Percentiles rank a stretch among this genome's conserved stretches.
Evolutionary conservation across 37 sponge, comb jelly and placozoan species (phyloP).

Genomic region (Chondrosia reniformis): DNA sequence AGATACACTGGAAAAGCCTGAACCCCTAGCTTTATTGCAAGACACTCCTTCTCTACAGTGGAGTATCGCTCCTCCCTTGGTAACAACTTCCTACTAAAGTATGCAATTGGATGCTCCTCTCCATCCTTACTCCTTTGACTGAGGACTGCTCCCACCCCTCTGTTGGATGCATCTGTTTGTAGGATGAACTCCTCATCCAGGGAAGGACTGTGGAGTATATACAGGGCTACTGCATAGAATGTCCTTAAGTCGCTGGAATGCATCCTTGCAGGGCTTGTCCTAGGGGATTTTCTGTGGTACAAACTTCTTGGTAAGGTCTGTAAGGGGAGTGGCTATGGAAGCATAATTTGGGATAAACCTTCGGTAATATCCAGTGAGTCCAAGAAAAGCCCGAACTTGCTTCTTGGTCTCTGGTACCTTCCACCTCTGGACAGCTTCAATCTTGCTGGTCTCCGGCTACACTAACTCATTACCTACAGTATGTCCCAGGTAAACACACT

Average conservation of each 20-base stretch:
- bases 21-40: conserved; percentile 24
- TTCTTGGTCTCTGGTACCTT: too few relatives aligned
- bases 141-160: conserved; percentile 50
- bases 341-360: too few relatives aligned
- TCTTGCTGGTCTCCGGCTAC: too few relatives aligned
- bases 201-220: conserved; percentile 43
- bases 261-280: too few relatives aligned
- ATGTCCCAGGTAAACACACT: conserved; percentile 49
- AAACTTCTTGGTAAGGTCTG: too few relatives aligned
- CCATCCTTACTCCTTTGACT: conserved; percentile 32
- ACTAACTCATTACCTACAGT: conserved; percentile 35
- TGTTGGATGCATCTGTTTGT: conserved; percentile 49
- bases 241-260: too few relatives aligned
- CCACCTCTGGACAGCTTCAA: too few relatives aligned
- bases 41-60: conserved; percentile 45
- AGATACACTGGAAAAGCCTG: conserved; percentile 44
- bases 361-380: too few relatives aligned
- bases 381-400: too few relatives aligned
- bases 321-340: too few relatives aligned
- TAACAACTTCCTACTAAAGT: conserved; percentile 35
- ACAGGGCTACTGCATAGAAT: conserved; percentile 18
- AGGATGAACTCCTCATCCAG: conserved; percentile 22
- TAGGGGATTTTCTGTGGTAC: too few relatives aligned
- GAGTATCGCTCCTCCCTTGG: conserved; percentile 40
- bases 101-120: conserved; percentile 37